These are phyloP conservation scores for Dendrolimus pini DNA, from an alignment of 2,888 invertebrate genomes.

Conservation along the genomic window DNA sequence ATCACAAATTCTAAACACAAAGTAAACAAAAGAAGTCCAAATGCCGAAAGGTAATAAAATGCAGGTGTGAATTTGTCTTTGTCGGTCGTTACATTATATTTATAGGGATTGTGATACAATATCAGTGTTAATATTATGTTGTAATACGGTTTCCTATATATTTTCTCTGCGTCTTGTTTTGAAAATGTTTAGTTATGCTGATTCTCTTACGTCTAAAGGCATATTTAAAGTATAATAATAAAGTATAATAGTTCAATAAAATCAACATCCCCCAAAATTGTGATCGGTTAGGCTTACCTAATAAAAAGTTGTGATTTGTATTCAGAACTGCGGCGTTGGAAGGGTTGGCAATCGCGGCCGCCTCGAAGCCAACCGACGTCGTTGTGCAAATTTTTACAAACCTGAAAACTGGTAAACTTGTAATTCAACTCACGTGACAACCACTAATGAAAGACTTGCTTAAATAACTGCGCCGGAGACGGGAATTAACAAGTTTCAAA, in stretches of 20 bases:
- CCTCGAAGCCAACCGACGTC: slow-evolving; percentile 24
- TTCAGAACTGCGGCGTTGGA: slow-evolving; percentile 29
- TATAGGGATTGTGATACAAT: no score
- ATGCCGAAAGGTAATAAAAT: no score
- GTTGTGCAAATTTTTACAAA: slow-evolving; percentile 49
- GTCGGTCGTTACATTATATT: no score
- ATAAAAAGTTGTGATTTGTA: slow-evolving; percentile 29
- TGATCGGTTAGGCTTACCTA: slow-evolving; percentile 16
- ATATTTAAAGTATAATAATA: no score
- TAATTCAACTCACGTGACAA: slow-evolving; percentile 64
- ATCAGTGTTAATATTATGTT: no score
- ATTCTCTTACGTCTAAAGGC: no score
- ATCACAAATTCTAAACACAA: no score
- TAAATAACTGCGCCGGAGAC: slow-evolving; percentile 61
- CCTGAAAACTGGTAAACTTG: slow-evolving; percentile 43
- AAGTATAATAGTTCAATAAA: slow-evolving; percentile 13
- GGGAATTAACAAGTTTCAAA: slow-evolving; percentile 70
- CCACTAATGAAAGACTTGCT: slow-evolving; percentile 73
- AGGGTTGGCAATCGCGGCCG: slow-evolving; percentile 37
- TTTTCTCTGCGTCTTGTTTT: no score
- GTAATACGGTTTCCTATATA: no score
- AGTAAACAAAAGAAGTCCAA: no score
- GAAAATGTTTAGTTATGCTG: no score
- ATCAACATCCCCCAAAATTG: slow-evolving; percentile 17
- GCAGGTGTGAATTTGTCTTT: no score